Conservation (phyloP, 2,113 vertebrate genomes). For the Arenaria interpres region DNA sequence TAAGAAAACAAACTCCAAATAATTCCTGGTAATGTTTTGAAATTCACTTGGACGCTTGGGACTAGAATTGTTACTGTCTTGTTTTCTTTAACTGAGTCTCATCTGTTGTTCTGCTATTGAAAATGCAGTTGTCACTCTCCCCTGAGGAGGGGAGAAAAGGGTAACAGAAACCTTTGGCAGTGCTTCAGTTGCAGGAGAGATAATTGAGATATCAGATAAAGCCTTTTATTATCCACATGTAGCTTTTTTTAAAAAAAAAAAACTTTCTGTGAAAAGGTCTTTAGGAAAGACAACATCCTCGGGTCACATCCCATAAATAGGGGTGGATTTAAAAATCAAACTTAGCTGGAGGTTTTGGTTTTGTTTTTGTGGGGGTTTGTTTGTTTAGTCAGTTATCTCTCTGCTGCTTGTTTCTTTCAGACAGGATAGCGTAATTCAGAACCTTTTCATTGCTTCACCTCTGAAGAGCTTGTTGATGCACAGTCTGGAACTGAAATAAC, state of each 20-base stretch:
- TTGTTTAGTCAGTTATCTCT: slow-evolving; percentile 25
- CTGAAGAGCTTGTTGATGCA: slow-evolving; percentile 21
- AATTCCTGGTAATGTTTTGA: slow-evolving; percentile 42
- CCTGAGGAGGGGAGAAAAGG: slow-evolving; percentile 43
- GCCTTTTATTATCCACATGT: not conserved
- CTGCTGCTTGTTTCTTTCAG: slow-evolving; percentile 12
- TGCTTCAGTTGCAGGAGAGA: slow-evolving; percentile 42
- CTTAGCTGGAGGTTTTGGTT: slow-evolving; percentile 26
- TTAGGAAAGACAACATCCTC: slow-evolving; percentile 11
- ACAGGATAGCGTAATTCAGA: not conserved
- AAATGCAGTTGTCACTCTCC: slow-evolving; percentile 58
- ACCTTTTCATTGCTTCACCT: slow-evolving; percentile 20
- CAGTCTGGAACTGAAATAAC: slow-evolving; percentile 46
- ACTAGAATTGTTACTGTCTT: slow-evolving; percentile 21
- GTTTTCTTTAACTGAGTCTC: slow-evolving; percentile 58
- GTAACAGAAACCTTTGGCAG: slow-evolving; percentile 44
- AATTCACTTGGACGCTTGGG: slow-evolving; percentile 35
- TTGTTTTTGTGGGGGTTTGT: not conserved
- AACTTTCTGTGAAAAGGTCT: not conserved
- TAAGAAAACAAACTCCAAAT: slow-evolving; percentile 28
- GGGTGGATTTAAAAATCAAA: slow-evolving; percentile 31
- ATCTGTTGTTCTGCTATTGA: slow-evolving; percentile 47
- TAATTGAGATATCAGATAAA: slow-evolving; percentile 57
- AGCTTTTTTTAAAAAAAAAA: not conserved
- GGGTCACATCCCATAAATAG: slow-evolving; percentile 23